These are phyloP conservation scores for Micropoecilia bifurca DNA, from an alignment of 2,797 vertebrate species.

Conservation along the genomic window DNA sequence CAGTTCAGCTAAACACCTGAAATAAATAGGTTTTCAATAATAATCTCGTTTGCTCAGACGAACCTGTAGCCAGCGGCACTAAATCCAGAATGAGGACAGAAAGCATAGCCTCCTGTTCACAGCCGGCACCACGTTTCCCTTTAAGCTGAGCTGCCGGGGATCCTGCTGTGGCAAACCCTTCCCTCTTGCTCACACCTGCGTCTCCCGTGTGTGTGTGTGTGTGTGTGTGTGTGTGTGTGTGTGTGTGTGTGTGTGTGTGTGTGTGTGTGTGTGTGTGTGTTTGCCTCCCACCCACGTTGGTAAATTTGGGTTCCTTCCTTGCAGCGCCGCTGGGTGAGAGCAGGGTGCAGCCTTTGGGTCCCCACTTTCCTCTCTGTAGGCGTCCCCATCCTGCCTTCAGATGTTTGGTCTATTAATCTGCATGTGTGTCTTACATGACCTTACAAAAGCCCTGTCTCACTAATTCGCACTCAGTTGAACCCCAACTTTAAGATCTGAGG, in stretches of 20 bases:
- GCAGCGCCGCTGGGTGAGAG: constrained; percentile 64
- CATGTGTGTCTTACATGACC: constrained; percentile 32
- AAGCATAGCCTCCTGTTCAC: constrained; percentile 17
- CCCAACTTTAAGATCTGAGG: constrained; percentile 3
- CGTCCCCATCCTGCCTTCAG: constrained; percentile 50
- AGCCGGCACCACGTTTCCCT: constrained; percentile 31
- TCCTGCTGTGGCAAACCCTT: constrained; percentile 54
- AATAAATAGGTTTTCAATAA: not conserved
- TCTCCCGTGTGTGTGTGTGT: constrained; percentile 17
- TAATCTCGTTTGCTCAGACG: not conserved
- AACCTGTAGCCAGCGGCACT: not conserved
- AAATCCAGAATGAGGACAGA: not conserved
- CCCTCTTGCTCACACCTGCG: constrained; percentile 61
- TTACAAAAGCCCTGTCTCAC: constrained; percentile 26
- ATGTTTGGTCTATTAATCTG: constrained; percentile 36
- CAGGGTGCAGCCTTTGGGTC: constrained; percentile 71
- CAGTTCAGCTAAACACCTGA: not conserved
- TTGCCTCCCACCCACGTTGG: constrained; percentile 44
- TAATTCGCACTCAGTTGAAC: constrained; percentile 23
- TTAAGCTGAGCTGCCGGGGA: constrained; percentile 51
- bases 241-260: not conserved
- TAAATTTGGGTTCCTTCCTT: constrained; percentile 76
- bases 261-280: not conserved
- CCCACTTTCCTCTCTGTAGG: constrained; percentile 60
- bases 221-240: not conserved